A percentile compares a stretch with the other conserved stretches of the same genome.
Evolutionary conservation across 1,140 invertebrate genomes (phyloP).

Genomic region (Nomia melanderi): DNA sequence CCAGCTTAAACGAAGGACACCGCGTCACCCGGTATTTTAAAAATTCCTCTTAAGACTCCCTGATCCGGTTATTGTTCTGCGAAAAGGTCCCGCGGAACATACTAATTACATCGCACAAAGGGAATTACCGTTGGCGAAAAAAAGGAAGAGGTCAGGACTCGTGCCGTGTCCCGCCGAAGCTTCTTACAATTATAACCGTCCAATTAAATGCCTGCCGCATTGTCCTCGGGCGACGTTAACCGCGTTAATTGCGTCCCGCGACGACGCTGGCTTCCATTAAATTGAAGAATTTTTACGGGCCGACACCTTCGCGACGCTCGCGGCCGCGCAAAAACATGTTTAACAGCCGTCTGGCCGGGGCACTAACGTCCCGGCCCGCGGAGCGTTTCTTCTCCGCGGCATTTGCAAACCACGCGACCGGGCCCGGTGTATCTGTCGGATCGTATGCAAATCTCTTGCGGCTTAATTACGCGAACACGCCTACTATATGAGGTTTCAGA

Average conservation of each 20-base stretch:
- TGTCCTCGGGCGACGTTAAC: neutral
- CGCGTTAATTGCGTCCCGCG: slow-evolving; percentile 9
- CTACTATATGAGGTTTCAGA: slow-evolving; percentile 73
- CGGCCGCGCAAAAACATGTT: neutral
- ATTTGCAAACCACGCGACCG: slow-evolving; percentile 12
- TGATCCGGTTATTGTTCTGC: neutral
- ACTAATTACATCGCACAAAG: slow-evolving; percentile 17
- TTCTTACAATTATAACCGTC: slow-evolving; percentile 13
- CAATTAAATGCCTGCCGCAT: slow-evolving; percentile 20
- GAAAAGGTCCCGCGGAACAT: too few species aligned
- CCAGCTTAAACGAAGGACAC: too few species aligned
- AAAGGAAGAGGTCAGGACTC: too few species aligned
- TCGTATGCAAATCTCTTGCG: slow-evolving; percentile 79
- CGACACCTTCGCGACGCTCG: neutral
- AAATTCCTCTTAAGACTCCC: neutral
- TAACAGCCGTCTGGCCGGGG: slow-evolving; percentile 7
- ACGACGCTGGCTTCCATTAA: neutral
- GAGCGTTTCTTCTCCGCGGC: slow-evolving; percentile 29
- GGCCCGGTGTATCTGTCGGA: slow-evolving; percentile 67
- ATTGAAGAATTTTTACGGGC: slow-evolving; percentile 14
- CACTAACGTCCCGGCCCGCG: neutral
- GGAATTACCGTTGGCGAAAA: neutral
- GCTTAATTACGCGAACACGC: slow-evolving; percentile 79
- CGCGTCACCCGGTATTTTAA: neutral
- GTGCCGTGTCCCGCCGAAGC: neutral